Base-by-base conservation (phyloP, 2,888 invertebrate species). In the Metopia argyrocephala region DNA sequence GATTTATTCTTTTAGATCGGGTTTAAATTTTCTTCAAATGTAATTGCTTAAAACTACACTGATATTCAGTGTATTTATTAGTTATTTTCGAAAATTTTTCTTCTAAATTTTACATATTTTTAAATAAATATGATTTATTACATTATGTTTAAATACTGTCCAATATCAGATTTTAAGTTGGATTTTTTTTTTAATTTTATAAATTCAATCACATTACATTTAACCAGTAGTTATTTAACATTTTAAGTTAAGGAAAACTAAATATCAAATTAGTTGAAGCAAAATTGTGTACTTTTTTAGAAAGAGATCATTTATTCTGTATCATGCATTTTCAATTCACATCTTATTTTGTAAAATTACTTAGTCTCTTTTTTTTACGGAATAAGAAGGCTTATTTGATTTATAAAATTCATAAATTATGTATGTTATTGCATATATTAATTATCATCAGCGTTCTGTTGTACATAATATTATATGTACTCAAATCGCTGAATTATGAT, bases 361-460 rank as follows among this genome's bases (percentile, higher is more conserved):
- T 54, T 23, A 23, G 31, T 68, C 21, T 27, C n/a, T n/a, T 21
- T 50, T 61, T 38, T 59, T 50, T 59, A 38, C 57, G 46, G 20
- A 46, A 61, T 62, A 64, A 46, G 31, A 57, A 65, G 54, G 31
- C 38, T 52, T 12, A 27, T 78, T 31, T 18, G 6, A 27, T 27
- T 3, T 59, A 20, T 61, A 5, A 38, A n/a, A 48, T 27, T 21
- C 5, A 20, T 59, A 28, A 57, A 68, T 54, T 52, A 46, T 25
- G 31, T 21, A 64, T 9, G 52, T 48, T 38, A 38, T 56, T 27
- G 18, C 31, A 31, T 5, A 46, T 71, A 45, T 12, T 69, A 46
- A 61, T 59, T 31, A 52, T 52, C 50, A 62, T 71, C 66, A 75
- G 75, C 62, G 61, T 65, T 71, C 50, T 78, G 70, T 78, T 81